These are phyloP conservation scores for Spodoptera litura DNA, from an alignment of 1,140 invertebrate species.

Conservation along the genomic window DNA sequence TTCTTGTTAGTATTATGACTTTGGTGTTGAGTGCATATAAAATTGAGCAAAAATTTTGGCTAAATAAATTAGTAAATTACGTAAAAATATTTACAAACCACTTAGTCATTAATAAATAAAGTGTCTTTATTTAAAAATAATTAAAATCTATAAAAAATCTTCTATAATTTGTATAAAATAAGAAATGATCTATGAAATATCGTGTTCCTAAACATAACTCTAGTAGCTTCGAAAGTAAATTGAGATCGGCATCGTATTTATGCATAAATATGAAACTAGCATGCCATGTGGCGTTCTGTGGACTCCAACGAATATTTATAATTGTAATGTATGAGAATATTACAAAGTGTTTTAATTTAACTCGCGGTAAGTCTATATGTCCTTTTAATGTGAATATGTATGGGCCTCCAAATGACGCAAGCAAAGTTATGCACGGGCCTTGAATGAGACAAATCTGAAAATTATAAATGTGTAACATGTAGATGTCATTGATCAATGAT, in stretches of 20 bases:
- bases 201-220: slow-evolving; percentile 62
- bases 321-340: not conserved
- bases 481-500: slow-evolving; percentile 8
- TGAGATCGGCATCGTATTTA: slow-evolving; percentile 76
- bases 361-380: not conserved
- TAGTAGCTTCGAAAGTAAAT: slow-evolving; percentile 83
- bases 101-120: slow-evolving; percentile 73
- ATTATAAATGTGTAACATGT: not conserved
- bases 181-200: slow-evolving; percentile 65
- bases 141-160: slow-evolving; percentile 57
- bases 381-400: too few species aligned
- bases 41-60: slow-evolving; percentile 85
- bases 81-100: slow-evolving; percentile 76
- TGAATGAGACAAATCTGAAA: not conserved
- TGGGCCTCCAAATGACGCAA: not conserved
- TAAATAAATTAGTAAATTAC: slow-evolving; percentile 81
- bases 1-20: slow-evolving; percentile 82
- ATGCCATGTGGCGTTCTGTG: slow-evolving; percentile 52
- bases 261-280: slow-evolving; percentile 66
- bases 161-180: slow-evolving; percentile 71
- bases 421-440: not conserved
- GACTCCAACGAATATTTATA: not conserved
- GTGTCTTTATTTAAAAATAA: slow-evolving; percentile 79
- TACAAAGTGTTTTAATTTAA: not conserved
- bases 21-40: slow-evolving; percentile 84